These are phyloP conservation scores for Hydrotaea diabolus DNA, from an alignment of 2,888 invertebrate genomes.

Conservation along the genomic window DNA sequence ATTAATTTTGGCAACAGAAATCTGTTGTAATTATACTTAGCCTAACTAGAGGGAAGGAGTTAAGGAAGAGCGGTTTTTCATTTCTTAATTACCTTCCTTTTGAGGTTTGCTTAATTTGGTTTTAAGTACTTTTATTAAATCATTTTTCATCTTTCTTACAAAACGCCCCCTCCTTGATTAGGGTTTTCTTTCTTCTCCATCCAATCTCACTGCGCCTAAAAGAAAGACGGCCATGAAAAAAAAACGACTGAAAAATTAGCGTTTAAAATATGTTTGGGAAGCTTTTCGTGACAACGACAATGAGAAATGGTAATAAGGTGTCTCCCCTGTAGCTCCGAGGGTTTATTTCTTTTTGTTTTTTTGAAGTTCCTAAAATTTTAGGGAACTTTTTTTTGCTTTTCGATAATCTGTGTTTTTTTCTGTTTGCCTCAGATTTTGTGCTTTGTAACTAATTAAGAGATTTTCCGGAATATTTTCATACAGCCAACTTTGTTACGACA, in stretches of 20 bases:
- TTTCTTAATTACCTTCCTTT: conserved; percentile 45
- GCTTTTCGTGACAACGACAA: no score
- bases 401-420: neutral
- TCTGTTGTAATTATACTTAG: no score
- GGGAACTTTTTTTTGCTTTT: neutral
- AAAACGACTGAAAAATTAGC: no score
- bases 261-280: no score
- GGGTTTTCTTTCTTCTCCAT: no score
- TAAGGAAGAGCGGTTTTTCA: conserved; percentile 31
- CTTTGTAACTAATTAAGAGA: neutral
- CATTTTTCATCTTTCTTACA: conserved; percentile 27
- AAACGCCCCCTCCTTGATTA: neutral
- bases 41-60: no score
- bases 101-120: conserved; percentile 30
- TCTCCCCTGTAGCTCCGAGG: no score
- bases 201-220: no score
- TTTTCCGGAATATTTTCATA: neutral
- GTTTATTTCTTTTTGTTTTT: no score
- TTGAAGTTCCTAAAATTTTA: neutral
- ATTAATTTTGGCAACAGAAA: no score
- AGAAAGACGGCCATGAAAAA: no score
- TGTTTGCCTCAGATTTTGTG: neutral
- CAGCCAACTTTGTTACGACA: neutral
- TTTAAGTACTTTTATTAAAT: conserved; percentile 46
- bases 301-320: no score